Evolutionary conservation across 2,113 vertebrate species (phyloP).

Genomic region (Bucco capensis): DNA sequence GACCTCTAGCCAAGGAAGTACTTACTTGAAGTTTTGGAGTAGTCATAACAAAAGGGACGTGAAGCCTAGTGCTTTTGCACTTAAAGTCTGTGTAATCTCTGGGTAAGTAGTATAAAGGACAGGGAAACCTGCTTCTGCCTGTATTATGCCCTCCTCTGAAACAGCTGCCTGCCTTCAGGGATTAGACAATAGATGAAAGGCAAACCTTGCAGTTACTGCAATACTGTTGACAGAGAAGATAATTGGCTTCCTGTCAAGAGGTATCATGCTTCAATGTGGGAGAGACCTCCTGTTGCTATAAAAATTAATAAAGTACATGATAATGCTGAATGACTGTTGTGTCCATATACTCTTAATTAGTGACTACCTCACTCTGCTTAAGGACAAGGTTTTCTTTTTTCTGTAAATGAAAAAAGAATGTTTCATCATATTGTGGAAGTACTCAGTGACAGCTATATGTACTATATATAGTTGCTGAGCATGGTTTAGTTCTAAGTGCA

Average conservation of each 20-base stretch:
- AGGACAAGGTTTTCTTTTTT: neutral
- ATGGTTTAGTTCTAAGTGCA: neutral
- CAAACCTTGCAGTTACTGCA: neutral
- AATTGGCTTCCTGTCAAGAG: neutral
- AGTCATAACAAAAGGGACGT: neutral
- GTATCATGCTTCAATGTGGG: neutral
- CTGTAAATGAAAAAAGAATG: neutral
- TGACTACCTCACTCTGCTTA: neutral
- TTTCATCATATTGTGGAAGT: neutral
- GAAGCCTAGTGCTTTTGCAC: neutral
- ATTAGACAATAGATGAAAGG: neutral
- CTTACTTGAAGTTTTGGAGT: neutral
- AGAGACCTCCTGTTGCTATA: neutral
- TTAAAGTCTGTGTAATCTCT: neutral
- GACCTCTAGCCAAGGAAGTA: neutral
- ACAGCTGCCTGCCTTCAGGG: neutral
- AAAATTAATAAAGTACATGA: neutral
- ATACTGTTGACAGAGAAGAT: neutral
- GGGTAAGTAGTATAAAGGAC: neutral
- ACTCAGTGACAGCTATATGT: neutral
- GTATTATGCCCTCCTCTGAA: neutral
- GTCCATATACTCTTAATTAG: neutral
- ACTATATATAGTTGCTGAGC: neutral
- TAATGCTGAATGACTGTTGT: neutral
- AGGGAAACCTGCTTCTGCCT: neutral